Conservation (phyloP, 2,888 invertebrate species). For the Megaustenia siamemsis region DNA sequence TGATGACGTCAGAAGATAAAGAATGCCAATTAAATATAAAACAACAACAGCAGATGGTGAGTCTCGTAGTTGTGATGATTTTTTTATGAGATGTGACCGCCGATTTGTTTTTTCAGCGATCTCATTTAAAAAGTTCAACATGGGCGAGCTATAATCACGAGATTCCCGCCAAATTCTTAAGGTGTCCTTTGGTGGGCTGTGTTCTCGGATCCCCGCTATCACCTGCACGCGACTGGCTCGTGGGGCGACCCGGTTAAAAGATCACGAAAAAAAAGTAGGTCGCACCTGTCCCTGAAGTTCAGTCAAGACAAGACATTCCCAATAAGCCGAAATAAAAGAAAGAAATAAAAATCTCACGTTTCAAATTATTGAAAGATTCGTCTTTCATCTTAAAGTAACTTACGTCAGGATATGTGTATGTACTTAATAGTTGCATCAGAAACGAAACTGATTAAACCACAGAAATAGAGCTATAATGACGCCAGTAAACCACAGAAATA, state of each 20-base stretch:
- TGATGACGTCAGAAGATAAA: too few species aligned
- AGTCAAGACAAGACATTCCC: background rate
- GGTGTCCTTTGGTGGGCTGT: background rate
- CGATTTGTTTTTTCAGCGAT: constrained; percentile 6
- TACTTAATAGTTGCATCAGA: too few species aligned
- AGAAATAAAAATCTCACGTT: background rate
- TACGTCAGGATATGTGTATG: too few species aligned
- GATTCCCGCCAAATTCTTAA: constrained; percentile 43
- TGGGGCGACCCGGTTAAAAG: constrained; percentile 20
- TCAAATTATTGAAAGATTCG: background rate
- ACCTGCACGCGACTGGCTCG: constrained; percentile 53
- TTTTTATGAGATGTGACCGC: too few species aligned
- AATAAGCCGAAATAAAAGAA: background rate
- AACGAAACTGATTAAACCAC: too few species aligned
- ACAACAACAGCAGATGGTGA: too few species aligned
- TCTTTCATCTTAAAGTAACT: too few species aligned
- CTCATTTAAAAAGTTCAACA: background rate
- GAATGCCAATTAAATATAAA: too few species aligned
- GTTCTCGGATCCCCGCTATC: constrained; percentile 36
- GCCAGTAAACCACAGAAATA: too few species aligned
- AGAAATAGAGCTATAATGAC: too few species aligned
- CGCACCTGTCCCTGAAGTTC: background rate
- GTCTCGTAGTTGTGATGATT: too few species aligned
- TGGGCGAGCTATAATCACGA: background rate
- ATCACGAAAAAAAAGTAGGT: constrained; percentile 1